Conservation (phyloP, 2,113 vertebrate species). For the Scolopax mira region DNA sequence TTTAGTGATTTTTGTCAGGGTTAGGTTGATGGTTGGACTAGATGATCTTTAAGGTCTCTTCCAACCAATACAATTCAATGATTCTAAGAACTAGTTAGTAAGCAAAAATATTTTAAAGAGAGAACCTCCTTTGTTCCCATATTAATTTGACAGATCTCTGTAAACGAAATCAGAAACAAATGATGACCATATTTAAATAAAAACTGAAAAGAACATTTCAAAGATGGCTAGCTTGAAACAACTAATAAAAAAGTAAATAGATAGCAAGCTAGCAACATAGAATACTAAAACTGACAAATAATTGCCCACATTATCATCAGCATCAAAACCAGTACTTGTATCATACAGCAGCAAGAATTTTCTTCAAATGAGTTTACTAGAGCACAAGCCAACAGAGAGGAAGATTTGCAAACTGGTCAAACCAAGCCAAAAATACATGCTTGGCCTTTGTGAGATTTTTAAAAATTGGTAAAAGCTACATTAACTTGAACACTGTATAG, state of each 20-base stretch:
- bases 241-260: neutral
- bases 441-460: neutral
- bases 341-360: neutral
- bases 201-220: neutral
- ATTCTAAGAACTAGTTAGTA: no score
- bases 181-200: neutral
- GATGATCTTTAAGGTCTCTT: no score
- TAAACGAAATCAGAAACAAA: neutral
- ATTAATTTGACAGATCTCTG: neutral
- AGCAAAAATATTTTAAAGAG: neutral
- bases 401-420: neutral
- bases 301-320: neutral
- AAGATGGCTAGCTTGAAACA: neutral
- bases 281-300: neutral
- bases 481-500: neutral
- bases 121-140: neutral
- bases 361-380: neutral
- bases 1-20: no score
- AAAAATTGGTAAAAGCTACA: neutral
- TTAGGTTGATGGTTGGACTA: no score
- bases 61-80: no score
- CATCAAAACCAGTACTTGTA: neutral
- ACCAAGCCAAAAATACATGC: neutral
- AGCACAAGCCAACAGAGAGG: neutral
- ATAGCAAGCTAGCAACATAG: neutral